A percentile compares a stretch with the other conserved stretches of the same genome.
phyloP scores from a whole-genome alignment of 1,140 invertebrate genomes.

The Augochlora pura region DNA sequence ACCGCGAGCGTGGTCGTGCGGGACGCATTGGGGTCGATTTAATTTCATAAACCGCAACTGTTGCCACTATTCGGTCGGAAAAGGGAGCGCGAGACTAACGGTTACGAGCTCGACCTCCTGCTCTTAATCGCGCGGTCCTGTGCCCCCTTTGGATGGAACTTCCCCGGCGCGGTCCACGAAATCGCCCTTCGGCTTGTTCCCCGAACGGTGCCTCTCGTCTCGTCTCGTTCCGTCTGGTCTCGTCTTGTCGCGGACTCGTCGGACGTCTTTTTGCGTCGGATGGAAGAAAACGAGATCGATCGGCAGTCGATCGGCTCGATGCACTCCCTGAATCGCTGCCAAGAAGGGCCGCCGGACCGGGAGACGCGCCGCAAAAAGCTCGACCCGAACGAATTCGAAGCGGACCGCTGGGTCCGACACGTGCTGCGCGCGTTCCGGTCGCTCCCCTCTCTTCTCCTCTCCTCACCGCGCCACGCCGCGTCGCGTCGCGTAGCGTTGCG shows the following conservation, averaged over 20 bases:
- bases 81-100: constrained; percentile 72
- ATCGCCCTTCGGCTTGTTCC: background rate
- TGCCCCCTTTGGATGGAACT: constrained; percentile 34
- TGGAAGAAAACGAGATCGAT: background rate
- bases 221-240: background rate
- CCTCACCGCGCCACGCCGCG: background rate
- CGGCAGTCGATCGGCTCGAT: background rate
- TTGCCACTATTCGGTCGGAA: constrained; percentile 76
- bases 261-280: background rate
- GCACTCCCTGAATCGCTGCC: background rate
- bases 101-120: constrained; percentile 70
- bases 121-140: constrained; percentile 42
- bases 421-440: constrained; percentile 37
- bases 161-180: background rate
- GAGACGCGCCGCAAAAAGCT: background rate
- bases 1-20: constrained; percentile 55
- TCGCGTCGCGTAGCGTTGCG: background rate
- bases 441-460: background rate
- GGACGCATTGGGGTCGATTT: constrained; percentile 72
- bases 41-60: constrained; percentile 81
- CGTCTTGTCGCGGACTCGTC: background rate
- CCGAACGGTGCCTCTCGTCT: constrained; percentile 1
- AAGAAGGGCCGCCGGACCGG: too few species aligned
- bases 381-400: background rate
- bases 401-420: background rate